Evolutionary conservation across 2,797 vertebrate genomes (phyloP), one percentile per base, ranked within the genome.

Genomic region (Pygocentrus nattereri): DNA sequence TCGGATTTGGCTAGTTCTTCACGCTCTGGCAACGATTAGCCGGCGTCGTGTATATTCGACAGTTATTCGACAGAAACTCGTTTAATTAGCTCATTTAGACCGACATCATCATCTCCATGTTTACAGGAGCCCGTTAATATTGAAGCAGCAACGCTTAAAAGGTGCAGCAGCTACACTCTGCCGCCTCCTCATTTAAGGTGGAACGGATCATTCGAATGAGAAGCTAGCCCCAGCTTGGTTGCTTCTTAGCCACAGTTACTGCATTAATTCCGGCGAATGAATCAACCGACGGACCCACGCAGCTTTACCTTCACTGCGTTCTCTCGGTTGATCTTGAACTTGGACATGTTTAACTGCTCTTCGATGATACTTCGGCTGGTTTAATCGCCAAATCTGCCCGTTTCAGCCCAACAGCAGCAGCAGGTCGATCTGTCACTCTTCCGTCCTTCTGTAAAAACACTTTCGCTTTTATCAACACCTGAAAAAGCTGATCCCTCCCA

Each of bases 271-370:
- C 19, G 8, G 3, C 5, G 31, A 64, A 19, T 34, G 4, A 19
- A 11, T n/a, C 15, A 21, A 34, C 15, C 18, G 34, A 13, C 6
- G 11, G 2, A 65, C 8, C 65, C 2, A 13, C 1, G 31, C 8
- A 44, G n/a, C 19, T 27, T 91, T 41, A 94, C 94, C 93, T 92
- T 89, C 0, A 6, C 68, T 0, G 83, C 82, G 15, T 65, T 87
- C 6, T 82, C 79, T 16, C 49, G 8, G 78, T 82, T 87, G 3
- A 93, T 90, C 41, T 91, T 94, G 81, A 94, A 79, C 0, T 52
- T 69, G 0, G 86, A 78, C 0, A 87, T 76, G 82, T 89, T 92
- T 0, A 91, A 87, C 91, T 50, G 15, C 44, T 44, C 34, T 54
- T 30, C 15, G 44, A 16, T 16, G 15, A 69, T 25, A 18, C 31